A percentile compares a stretch with the other conserved stretches of the same genome.
These are phyloP conservation scores for Taxidea taxus DNA, from an alignment of 2,113 vertebrate species.

Conservation along the genomic window DNA sequence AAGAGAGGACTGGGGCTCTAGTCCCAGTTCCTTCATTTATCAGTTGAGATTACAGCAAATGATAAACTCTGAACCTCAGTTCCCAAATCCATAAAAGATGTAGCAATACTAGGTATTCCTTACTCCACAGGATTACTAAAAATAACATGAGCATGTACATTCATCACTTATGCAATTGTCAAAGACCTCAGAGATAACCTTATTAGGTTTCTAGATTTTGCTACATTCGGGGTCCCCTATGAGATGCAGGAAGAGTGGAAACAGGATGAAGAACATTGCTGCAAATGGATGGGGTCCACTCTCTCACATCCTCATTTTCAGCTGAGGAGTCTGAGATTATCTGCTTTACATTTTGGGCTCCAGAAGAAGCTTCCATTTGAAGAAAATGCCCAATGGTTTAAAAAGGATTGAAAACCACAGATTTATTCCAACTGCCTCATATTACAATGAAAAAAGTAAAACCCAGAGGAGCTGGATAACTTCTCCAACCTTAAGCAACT, in stretches of 20 bases:
- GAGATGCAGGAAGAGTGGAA: neutral
- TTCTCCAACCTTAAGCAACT: neutral
- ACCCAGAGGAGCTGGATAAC: neutral
- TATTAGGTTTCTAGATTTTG: neutral
- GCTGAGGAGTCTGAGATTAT: neutral
- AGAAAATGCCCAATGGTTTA: neutral
- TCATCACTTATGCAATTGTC: neutral
- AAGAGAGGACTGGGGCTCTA: neutral
- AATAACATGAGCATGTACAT: neutral
- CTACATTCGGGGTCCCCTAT: neutral
- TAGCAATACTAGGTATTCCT: neutral
- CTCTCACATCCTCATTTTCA: neutral
- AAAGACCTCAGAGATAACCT: neutral
- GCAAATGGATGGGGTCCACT: fast-evolving
- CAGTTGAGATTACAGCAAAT: neutral
- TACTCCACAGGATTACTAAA: neutral
- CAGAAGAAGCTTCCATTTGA: neutral
- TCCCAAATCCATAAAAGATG: neutral
- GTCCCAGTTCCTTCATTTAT: neutral
- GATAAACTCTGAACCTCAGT: neutral
- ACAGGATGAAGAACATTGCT: neutral
- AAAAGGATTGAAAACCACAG: neutral
- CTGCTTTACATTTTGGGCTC: neutral
- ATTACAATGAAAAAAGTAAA: neutral
- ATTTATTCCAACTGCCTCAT: neutral